Evolutionary conservation across 1,140 invertebrate species (phyloP).

Genomic region (Drosophila lini): DNA sequence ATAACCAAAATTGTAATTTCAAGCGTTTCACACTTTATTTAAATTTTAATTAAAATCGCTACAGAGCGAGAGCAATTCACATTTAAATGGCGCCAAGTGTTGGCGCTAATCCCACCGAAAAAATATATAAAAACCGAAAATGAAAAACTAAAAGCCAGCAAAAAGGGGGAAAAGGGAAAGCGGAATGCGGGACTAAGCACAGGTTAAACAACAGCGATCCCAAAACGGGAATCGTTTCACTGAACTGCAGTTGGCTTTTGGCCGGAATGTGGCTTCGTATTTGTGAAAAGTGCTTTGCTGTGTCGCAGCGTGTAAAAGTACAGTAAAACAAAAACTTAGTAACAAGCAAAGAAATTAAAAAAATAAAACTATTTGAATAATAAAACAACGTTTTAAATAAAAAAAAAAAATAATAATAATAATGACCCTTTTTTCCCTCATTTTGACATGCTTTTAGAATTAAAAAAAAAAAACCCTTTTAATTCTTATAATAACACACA

Average conservation of each 20-base stretch:
- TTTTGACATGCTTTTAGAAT: too few species aligned
- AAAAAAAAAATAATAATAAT: too few species aligned
- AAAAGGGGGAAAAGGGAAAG: not conserved
- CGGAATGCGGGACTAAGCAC: constrained; percentile 30
- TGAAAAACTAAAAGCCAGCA: constrained; percentile 16
- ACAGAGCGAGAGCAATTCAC: constrained; percentile 26
- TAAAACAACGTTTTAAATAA: not conserved
- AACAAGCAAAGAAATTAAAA: not conserved
- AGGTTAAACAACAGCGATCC: constrained; percentile 49
- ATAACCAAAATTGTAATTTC: constrained; percentile 13
- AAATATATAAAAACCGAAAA: constrained; percentile 16
- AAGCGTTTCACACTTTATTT: constrained; percentile 30
- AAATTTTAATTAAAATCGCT: constrained; percentile 60
- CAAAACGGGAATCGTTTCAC: constrained; percentile 46
- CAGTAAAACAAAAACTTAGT: not conserved
- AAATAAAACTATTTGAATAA: not conserved
- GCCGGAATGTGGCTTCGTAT: constrained; percentile 20
- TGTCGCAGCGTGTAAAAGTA: not conserved
- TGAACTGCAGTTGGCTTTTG: constrained; percentile 63
- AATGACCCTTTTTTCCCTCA: too few species aligned
- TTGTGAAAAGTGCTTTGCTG: constrained; percentile 15
- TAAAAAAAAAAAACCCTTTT: too few species aligned
- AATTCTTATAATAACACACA: too few species aligned
- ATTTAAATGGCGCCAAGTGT: constrained; percentile 42
- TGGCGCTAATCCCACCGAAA: constrained; percentile 43